Percentiles rank a stretch among this genome's conserved stretches.
Conservation (phyloP, 2,113 vertebrate genomes). For the Condylura cristata region DNA sequence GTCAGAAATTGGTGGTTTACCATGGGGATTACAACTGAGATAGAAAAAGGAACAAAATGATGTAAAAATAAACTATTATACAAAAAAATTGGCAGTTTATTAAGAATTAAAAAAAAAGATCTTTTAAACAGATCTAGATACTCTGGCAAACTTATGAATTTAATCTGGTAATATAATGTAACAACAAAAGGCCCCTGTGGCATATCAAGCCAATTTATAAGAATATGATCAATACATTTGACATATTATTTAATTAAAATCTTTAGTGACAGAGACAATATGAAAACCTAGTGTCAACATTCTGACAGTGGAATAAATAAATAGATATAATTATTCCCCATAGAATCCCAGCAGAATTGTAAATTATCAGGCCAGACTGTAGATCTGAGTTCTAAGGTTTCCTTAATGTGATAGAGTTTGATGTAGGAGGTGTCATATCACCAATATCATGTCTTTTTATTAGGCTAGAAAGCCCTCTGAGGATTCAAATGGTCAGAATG, state of each 20-base stretch:
- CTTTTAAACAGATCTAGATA: slow-evolving; percentile 71
- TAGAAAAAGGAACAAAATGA: too few species aligned
- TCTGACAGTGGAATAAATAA: slow-evolving; percentile 92
- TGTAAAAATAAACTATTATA: too few species aligned
- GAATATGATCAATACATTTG: slow-evolving; percentile 88
- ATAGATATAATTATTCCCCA: slow-evolving; percentile 92
- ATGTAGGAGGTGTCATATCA: slow-evolving; percentile 91
- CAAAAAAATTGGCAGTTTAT: too few species aligned
- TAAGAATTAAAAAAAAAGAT: slow-evolving; percentile 69
- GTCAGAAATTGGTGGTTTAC: slow-evolving; percentile 81
- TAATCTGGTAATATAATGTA: slow-evolving; percentile 82
- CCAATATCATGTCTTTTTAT: slow-evolving; percentile 94
- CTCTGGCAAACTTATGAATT: slow-evolving; percentile 84
- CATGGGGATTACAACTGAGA: too few species aligned
- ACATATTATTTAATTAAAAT: slow-evolving; percentile 90
- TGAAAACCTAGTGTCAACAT: slow-evolving; percentile 92
- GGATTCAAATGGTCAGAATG: slow-evolving; percentile 89
- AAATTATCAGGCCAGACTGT: slow-evolving; percentile 86
- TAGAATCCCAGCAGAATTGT: slow-evolving; percentile 89
- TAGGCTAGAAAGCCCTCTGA: slow-evolving; percentile 93
- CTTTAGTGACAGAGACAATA: slow-evolving; percentile 88
- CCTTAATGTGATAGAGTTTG: slow-evolving; percentile 96
- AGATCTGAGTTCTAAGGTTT: slow-evolving; percentile 92
- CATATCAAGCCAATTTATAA: slow-evolving; percentile 83
- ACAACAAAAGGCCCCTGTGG: slow-evolving; percentile 83